Evolutionary conservation across 1,140 invertebrate genomes (phyloP), one percentile per base, ranked within the genome.

Genomic region (Popillia japonica): DNA sequence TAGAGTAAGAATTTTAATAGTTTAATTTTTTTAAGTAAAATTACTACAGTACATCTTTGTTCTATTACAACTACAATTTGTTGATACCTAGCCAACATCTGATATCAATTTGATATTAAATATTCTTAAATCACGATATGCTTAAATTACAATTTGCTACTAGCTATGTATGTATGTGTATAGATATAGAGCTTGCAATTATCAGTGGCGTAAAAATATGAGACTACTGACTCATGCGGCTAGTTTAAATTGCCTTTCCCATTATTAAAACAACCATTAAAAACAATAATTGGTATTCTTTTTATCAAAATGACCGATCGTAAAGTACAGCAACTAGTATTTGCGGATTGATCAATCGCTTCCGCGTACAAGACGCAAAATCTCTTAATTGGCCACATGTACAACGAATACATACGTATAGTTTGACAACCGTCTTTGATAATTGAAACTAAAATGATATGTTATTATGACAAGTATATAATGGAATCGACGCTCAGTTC

Each of bases 281-380:
- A 48, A 48, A 48, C 44, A 17, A 48, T 48, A 48, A 48, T 48
- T 7, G n/a, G 10, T 48, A 10, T 48, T 48, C n/a, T 48, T 48
- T 48, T 17, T 14, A 14, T 10, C 44, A 14, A 48, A 48, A 48
- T 48, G 1, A 17, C 44, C n/a, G n/a, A 48, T 14, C 44, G 44
- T 48, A 14, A 17, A 17, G n/a, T 48, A 48, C n/a, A 3, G 44
- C 0, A 48, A 48, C 10, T 48, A 48, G 44, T 17, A 48, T 17
- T 48, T 48, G 44, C 44, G 44, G 44, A 48, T 48, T 48, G 44
- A 48, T 14, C 44, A 48, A 48, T 48, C n/a, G 44, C 44, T 48
- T 48, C 44, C 44, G 44, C n/a, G 44, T 48, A 14, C 44, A 17
- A 48, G 44, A 7, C 2, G 8, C 44, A 48, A 48, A 48, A 48